These are phyloP conservation scores for Sardinella longiceps DNA, from an alignment of 2,797 vertebrate species.

Conservation along the genomic window DNA sequence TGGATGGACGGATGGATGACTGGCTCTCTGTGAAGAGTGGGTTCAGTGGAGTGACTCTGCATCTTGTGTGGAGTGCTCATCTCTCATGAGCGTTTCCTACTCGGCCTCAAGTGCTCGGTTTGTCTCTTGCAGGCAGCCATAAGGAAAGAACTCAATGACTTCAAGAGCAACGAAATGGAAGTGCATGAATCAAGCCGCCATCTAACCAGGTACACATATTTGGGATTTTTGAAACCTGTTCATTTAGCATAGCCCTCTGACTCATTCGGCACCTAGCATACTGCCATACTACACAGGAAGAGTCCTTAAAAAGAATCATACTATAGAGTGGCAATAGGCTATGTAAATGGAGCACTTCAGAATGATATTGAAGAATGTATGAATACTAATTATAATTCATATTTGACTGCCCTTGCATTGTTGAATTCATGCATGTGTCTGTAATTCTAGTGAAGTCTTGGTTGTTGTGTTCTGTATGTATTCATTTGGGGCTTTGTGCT, in stretches of 20 bases:
- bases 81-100: no score
- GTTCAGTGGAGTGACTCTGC: background rate
- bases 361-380: background rate
- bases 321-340: background rate
- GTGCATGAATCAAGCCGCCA: conserved; percentile 98
- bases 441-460: background rate
- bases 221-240: background rate
- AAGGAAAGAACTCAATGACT: conserved; percentile 98
- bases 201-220: conserved; percentile 91
- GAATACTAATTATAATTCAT: no score
- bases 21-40: background rate
- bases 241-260: background rate
- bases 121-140: conserved; percentile 88
- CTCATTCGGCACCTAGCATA: background rate
- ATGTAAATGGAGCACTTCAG: background rate
- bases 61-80: background rate
- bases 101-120: background rate
- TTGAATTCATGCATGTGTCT: background rate
- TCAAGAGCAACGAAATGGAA: conserved; percentile 99
- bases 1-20: background rate
- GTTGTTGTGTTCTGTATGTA: background rate
- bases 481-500: background rate
- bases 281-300: background rate
- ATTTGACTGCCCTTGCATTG: no score
- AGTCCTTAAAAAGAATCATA: background rate